phyloP scores from a whole-genome alignment of 1,140 invertebrate genomes.

The Caenorhabditis latens region DNA sequence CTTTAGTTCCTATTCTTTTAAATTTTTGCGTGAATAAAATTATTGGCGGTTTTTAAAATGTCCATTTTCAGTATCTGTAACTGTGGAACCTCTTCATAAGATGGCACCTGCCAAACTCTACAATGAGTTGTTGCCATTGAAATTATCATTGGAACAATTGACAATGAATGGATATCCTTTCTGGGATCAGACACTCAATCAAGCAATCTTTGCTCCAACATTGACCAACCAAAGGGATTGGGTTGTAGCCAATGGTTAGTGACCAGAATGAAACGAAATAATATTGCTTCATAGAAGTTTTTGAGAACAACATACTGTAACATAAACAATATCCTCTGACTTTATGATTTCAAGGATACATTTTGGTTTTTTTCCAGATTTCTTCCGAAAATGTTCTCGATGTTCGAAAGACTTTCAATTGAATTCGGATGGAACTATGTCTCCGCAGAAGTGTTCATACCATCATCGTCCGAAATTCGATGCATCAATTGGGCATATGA shows the following conservation, averaged over 20 bases:
- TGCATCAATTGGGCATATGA: neutral
- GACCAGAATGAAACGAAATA: too few species aligned
- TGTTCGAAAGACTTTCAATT: constrained; percentile 61
- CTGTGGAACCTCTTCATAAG: neutral
- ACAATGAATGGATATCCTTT: constrained; percentile 8
- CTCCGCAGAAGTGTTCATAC: constrained; percentile 82
- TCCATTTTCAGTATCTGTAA: neutral
- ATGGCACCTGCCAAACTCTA: neutral
- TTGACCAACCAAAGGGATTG: neutral
- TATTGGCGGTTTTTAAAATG: neutral
- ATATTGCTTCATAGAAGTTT: neutral
- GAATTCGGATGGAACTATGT: constrained; percentile 48
- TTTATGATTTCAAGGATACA: neutral
- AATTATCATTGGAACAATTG: neutral
- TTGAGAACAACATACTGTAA: too few species aligned
- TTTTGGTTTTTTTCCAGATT: neutral
- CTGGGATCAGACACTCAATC: neutral
- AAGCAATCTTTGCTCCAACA: neutral
- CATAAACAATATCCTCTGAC: too few species aligned
- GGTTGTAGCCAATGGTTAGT: neutral
- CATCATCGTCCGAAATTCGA: constrained; percentile 80
- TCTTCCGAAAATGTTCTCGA: constrained; percentile 57
- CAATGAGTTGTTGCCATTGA: neutral
- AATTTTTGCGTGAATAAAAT: neutral
- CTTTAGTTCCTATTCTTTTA: neutral